Base-by-base conservation (phyloP, 2,113 vertebrate genomes). In the Corythaixoides concolor region DNA sequence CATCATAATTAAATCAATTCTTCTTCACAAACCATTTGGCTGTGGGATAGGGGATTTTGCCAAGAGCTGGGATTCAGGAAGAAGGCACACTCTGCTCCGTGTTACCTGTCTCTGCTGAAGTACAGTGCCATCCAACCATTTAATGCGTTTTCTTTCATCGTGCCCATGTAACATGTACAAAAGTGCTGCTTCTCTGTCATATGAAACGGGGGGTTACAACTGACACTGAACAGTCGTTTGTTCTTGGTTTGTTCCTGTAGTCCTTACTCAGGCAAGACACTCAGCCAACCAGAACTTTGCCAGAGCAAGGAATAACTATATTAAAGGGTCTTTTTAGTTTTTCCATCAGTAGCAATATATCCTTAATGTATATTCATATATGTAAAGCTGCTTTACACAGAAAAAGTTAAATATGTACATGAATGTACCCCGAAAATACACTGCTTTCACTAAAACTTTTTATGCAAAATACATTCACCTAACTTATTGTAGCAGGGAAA, bases 321-420 rank as follows among this genome's bases (percentile, higher is more conserved):
- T 35, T 3, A 37, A 22, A 7, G 35, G 45, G 11, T 30, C 49
- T 50, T 28, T 35, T 43, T 58, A 23, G 58, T 62, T 62, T 53
- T 73, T 66, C 41, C 81, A 69, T n/a, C 72, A 24, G 55, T 27
- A 80, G 73, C 17, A 62, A 39, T 1, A 14, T 13, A 16, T 32
- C 69, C 50, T 35, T 50, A 30, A 55, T 56, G 55, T 70, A 35
- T 53, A 74, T 20, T 77, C 72, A 28, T 16, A 37, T 12, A 50
- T 5, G 20, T 33, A 80, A 96, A 94, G 95, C 96, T 93, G 95
- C 95, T 95, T 93, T 24, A 63, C 43, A 73, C 27, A 67, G 45
- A 58, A 37, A 9, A 55, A 59, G 20, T 62, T 70, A 58, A 53
- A 62, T 6, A 43, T 21, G 28, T 50, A 62, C 12, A 4, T 59